Evolutionary conservation across 1,140 invertebrate genomes (phyloP), one percentile per base, ranked within the genome.

Genomic region (Neodiprion fabricii): DNA sequence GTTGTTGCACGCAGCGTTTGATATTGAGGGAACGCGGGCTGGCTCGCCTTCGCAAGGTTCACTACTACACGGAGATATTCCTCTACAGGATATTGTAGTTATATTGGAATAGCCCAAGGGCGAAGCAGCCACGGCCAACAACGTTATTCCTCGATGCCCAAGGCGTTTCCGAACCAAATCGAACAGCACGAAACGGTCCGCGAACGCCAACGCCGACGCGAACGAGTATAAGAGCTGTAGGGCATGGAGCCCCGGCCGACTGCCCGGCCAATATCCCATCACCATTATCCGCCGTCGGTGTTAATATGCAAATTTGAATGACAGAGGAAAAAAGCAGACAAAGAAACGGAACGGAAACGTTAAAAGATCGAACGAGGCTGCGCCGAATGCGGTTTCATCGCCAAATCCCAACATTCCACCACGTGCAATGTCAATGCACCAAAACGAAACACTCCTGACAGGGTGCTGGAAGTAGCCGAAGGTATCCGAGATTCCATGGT

Each of bases 111-210:
- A 73, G 79, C 79, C 81, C 78, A 70, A 23, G 80, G 84, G 79
- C 17, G 78, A 79, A 80, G 77, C 83, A 79, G 80, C 83, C 85
- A 85, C 81, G 84, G 84, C 83, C 84, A 82, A 83, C 83, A 84
- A 85, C 83, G 83, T 85, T 81, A 79, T 84, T 85, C 81, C 78
- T 80, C 79, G 79, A 78, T 71, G 80, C 84, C 81, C 4, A n/a
- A 23, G 75, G 82, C 79, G 72, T 81, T 83, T 78, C 78, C 80
- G 82, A 83, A 78, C 83, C 82, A 80, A 40, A 61, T 70, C 76
- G 53, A 61, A 61, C 53, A 61, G 11, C 11, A 61, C 53, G 53
- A 61, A 74, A 77, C 77, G 76, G 74, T 76, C 80, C 80, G 80
- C 82, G 83, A 84, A 83, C 81, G 76, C 82, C 84, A 84, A 83